Evolutionary conservation across 2,113 vertebrate species (phyloP).

Genomic region (Neodon shergylaensis): DNA sequence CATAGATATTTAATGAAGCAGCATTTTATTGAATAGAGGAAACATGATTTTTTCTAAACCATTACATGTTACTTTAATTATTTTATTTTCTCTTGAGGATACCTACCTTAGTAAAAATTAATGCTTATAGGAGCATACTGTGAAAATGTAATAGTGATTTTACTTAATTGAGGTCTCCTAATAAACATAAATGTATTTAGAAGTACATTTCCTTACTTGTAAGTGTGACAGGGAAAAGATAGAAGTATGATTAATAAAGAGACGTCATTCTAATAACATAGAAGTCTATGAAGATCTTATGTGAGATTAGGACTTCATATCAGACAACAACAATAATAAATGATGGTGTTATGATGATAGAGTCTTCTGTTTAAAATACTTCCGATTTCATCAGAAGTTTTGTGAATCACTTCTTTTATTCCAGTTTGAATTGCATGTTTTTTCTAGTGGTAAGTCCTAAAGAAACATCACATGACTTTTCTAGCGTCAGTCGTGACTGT

Average conservation of each 20-base stretch:
- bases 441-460: not conserved
- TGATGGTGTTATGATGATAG: not conserved
- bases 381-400: not conserved
- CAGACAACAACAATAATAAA: not conserved
- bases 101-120: not conserved
- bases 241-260: not conserved
- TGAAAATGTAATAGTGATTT: constrained; percentile 34
- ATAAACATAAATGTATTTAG: not conserved
- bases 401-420: not conserved
- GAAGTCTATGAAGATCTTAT: not conserved
- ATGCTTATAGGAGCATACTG: not conserved
- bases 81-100: constrained; percentile 44
- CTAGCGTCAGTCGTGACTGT: not conserved
- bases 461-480: not conserved
- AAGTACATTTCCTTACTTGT: constrained; percentile 28
- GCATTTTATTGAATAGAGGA: constrained; percentile 38
- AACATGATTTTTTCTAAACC: not conserved
- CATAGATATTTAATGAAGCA: not conserved
- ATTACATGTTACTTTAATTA: constrained; percentile 19
- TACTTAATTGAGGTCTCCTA: not conserved
- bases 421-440: not conserved
- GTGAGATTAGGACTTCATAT: not conserved
- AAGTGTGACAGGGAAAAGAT: not conserved
- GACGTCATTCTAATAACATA: not conserved
- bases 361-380: not conserved